These are phyloP conservation scores for Meriones psammophilus DNA, from an alignment of 2,797 vertebrate species.

Conservation along the genomic window DNA sequence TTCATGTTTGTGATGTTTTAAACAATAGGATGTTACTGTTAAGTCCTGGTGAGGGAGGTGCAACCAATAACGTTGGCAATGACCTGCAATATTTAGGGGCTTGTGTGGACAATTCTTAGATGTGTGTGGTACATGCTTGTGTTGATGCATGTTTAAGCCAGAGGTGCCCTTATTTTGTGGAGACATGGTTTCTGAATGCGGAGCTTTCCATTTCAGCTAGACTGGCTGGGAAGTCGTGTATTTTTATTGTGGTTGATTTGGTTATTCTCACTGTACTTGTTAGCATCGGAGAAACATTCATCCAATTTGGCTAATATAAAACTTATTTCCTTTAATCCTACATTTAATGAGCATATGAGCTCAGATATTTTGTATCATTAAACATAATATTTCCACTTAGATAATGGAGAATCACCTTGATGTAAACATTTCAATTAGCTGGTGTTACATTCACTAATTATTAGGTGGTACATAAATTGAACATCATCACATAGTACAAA, in stretches of 20 bases:
- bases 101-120: too few relatives aligned
- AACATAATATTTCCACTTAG: not conserved
- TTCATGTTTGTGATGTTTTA: not conserved
- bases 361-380: not conserved
- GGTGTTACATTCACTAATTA: not conserved
- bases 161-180: not conserved
- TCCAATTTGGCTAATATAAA: not conserved
- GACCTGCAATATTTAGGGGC: too few relatives aligned
- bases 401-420: not conserved
- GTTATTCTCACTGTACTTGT: not conserved
- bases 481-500: not conserved
- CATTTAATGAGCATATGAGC: not conserved
- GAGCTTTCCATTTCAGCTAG: not conserved
- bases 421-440: not conserved
- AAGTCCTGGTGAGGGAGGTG: too few relatives aligned
- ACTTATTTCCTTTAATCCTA: not conserved
- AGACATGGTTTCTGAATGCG: not conserved
- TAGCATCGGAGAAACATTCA: not conserved
- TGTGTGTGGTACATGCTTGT: too few relatives aligned
- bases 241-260: constrained; percentile 11
- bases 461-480: constrained; percentile 1
- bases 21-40: too few relatives aligned
- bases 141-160: too few relatives aligned
- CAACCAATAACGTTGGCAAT: too few relatives aligned
- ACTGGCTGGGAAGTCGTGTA: not conserved